Evolutionary conservation across 2,797 vertebrate genomes (phyloP).

Genomic region (Schizopygopsis pylzovi): DNA sequence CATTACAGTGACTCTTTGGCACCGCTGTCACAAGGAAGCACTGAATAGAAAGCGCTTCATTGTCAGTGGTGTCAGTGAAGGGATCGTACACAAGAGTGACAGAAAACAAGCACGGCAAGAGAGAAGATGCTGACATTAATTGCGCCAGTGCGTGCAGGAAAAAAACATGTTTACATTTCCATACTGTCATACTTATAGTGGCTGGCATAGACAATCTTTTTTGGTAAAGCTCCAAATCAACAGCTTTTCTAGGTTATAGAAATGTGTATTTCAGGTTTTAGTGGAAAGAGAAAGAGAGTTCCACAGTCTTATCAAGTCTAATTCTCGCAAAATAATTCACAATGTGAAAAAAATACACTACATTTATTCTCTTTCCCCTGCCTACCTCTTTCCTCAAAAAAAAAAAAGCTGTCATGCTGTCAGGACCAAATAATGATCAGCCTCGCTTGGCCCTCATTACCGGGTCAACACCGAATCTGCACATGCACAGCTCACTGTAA

Average conservation of each 20-base stretch:
- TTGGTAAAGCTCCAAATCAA: too few species aligned
- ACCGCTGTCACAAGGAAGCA: neutral
- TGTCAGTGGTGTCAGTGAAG: conserved; percentile 19
- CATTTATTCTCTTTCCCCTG: neutral
- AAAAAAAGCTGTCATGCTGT: neutral
- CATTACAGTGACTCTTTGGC: conserved; percentile 1
- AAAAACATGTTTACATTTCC: neutral
- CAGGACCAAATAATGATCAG: neutral
- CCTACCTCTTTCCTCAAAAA: neutral
- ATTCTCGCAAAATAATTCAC: neutral
- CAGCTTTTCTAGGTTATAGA: neutral
- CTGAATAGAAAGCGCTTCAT: conserved; percentile 5
- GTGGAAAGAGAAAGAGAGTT: neutral
- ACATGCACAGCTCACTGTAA: neutral
- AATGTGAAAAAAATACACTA: neutral
- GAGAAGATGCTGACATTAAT: conserved; percentile 39
- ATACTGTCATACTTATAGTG: conserved; percentile 22
- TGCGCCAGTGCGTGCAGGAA: neutral
- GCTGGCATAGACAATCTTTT: neutral
- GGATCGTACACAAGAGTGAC: neutral
- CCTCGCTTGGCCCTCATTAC: neutral
- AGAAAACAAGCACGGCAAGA: conserved; percentile 21
- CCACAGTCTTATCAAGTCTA: neutral
- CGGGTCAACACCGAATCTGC: neutral
- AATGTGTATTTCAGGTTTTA: neutral